Evolutionary conservation across 2,797 vertebrate genomes (phyloP).

Genomic region (Silurus aristotelis): DNA sequence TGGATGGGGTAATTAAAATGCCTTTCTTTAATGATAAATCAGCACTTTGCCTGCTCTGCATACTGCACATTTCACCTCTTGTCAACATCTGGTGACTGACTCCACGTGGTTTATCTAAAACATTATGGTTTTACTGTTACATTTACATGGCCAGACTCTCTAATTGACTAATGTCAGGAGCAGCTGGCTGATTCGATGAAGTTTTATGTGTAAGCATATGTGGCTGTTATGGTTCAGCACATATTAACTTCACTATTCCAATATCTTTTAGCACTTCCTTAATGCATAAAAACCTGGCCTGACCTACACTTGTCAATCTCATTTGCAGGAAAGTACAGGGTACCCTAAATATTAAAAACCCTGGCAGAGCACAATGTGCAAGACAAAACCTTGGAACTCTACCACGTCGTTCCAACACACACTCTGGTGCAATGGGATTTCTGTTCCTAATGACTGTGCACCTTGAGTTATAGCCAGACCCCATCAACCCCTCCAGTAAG

Average conservation of each 20-base stretch:
- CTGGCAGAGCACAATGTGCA: constrained; percentile 49
- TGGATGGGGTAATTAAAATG: neutral
- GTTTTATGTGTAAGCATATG: constrained; percentile 55
- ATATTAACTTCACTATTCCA: constrained; percentile 54
- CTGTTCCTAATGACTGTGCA: constrained; percentile 55
- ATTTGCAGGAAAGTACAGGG: constrained; percentile 54
- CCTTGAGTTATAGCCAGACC: constrained; percentile 56
- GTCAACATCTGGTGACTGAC: constrained; percentile 51
- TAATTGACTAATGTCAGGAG: constrained; percentile 58
- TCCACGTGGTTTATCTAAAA: constrained; percentile 54
- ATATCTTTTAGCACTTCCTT: constrained; percentile 58
- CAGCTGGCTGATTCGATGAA: constrained; percentile 56
- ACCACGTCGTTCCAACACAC: constrained; percentile 44
- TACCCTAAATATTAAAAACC: constrained; percentile 55
- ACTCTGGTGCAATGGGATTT: constrained; percentile 45
- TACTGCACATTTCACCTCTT: constrained; percentile 42
- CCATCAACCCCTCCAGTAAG: constrained; percentile 54
- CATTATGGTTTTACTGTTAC: constrained; percentile 59
- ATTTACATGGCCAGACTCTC: constrained; percentile 56
- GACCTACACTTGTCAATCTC: constrained; percentile 61
- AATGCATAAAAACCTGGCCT: constrained; percentile 53
- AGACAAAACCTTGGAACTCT: constrained; percentile 43
- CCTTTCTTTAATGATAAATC: neutral
- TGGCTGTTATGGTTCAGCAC: constrained; percentile 53
- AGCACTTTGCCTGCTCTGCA: constrained; percentile 13